Evolutionary conservation across 2,797 vertebrate genomes (phyloP).

Genomic region (Saguinus oedipus): DNA sequence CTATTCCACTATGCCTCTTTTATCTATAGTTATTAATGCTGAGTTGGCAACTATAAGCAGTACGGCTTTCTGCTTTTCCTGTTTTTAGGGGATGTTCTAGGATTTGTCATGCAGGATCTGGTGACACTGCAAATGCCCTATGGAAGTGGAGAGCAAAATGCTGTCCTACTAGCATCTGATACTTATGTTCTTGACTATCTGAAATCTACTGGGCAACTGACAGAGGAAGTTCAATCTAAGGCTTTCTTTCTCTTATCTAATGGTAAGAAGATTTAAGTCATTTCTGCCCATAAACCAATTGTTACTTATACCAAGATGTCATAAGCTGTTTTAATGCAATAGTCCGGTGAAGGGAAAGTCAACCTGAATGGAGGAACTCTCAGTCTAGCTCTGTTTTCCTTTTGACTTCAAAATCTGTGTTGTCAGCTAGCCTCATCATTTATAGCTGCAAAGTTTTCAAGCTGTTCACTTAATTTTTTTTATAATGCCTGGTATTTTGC

Average conservation of each 20-base stretch:
- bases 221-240: slow-evolving; percentile 81
- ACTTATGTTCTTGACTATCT: slow-evolving; percentile 91
- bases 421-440: neutral
- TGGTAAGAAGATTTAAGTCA: slow-evolving; percentile 83
- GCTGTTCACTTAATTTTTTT: neutral
- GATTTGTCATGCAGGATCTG: slow-evolving; percentile 89
- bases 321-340: neutral
- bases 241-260: slow-evolving; percentile 85
- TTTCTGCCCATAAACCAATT: neutral
- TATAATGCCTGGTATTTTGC: neutral
- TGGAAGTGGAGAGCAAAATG: slow-evolving; percentile 89
- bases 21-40: neutral
- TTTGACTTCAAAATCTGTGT: neutral
- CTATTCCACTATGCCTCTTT: neutral
- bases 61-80: neutral
- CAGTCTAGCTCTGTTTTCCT: neutral
- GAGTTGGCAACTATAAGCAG: neutral
- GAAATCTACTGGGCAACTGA: slow-evolving; percentile 89
- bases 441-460: neutral
- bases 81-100: slow-evolving; percentile 91
- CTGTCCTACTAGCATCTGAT: slow-evolving; percentile 90
- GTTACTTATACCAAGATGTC: neutral
- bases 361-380: neutral
- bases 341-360: neutral
- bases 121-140: slow-evolving; percentile 86